These are phyloP conservation scores for Chiloscyllium punctatum DNA, from an alignment of 2,797 vertebrate species.

Conservation along the genomic window DNA sequence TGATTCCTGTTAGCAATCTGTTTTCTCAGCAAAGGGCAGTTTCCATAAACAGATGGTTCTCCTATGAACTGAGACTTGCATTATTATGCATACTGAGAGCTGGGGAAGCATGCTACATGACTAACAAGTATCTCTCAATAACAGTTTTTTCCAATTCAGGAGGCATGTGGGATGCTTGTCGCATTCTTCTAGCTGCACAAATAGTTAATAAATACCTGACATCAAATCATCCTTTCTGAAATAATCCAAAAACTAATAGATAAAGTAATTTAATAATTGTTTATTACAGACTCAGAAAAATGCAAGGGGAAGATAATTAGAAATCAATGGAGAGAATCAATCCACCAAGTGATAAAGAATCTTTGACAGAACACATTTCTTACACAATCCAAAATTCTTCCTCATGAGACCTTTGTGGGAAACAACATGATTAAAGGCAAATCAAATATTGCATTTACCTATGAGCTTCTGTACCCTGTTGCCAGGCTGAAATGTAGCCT, in stretches of 20 bases:
- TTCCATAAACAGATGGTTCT: conserved; percentile 9
- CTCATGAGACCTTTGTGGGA: not conserved
- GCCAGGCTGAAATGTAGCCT: not conserved
- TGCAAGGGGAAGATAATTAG: not conserved
- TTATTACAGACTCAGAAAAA: not conserved
- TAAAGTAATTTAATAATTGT: not conserved
- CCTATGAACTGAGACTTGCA: not conserved
- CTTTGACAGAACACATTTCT: not conserved
- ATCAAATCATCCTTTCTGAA: not conserved
- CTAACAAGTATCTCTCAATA: not conserved
- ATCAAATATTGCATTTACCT: not conserved
- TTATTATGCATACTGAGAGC: not conserved
- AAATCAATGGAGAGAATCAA: not conserved
- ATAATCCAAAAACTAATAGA: not conserved
- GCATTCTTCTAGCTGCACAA: not conserved
- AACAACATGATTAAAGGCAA: not conserved
- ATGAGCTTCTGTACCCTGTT: no score
- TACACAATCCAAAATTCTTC: not conserved
- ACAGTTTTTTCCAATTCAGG: not conserved
- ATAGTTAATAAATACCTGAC: not conserved
- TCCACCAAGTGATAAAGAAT: not conserved
- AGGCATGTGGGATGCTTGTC: not conserved
- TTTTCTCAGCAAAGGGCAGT: not conserved
- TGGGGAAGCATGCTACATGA: not conserved
- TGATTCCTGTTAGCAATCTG: not conserved